These are phyloP conservation scores for Hydractinia echinata DNA, from an alignment of 30 jellyfish, hydroid and myxozoan species.

Conservation along the genomic window DNA sequence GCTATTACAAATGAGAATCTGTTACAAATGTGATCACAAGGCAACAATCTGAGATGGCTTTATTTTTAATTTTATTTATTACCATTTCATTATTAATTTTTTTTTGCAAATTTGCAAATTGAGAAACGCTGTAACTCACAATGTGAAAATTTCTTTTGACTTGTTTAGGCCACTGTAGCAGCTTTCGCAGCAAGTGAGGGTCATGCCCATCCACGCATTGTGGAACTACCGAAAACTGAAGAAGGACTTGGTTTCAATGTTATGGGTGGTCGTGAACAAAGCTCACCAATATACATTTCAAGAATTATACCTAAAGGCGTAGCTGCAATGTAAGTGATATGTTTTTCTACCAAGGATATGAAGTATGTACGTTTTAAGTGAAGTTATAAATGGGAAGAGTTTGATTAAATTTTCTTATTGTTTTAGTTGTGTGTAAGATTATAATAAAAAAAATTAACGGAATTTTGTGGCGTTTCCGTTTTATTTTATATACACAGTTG, in stretches of 20 bases:
- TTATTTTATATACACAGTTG: too few relatives aligned
- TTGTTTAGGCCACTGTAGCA: conserved; percentile 91
- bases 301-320: conserved; percentile 96
- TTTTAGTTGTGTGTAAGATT: not conserved
- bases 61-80: too few relatives aligned
- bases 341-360: not conserved
- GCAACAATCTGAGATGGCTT: too few relatives aligned
- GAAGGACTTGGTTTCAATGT: conserved; percentile 99
- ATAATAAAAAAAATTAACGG: too few relatives aligned
- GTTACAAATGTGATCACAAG: too few relatives aligned
- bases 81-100: not conserved
- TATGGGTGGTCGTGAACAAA: conserved; percentile 98
- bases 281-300: conserved; percentile 91
- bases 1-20: too few relatives aligned
- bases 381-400: not conserved
- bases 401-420: not conserved
- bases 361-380: not conserved
- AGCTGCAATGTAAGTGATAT: conserved; percentile 62
- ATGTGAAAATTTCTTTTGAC: not conserved
- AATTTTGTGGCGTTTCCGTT: too few relatives aligned
- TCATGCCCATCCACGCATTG: conserved; percentile 95
- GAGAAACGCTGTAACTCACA: not conserved
- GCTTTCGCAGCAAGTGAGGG: conserved; percentile 99
- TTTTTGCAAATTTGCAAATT: not conserved
- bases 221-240: conserved; percentile 94